Percentiles rank a stretch among this genome's conserved stretches.
phyloP scores from a whole-genome alignment of 1,140 invertebrate genomes.

The Xylocopa sonorina region DNA sequence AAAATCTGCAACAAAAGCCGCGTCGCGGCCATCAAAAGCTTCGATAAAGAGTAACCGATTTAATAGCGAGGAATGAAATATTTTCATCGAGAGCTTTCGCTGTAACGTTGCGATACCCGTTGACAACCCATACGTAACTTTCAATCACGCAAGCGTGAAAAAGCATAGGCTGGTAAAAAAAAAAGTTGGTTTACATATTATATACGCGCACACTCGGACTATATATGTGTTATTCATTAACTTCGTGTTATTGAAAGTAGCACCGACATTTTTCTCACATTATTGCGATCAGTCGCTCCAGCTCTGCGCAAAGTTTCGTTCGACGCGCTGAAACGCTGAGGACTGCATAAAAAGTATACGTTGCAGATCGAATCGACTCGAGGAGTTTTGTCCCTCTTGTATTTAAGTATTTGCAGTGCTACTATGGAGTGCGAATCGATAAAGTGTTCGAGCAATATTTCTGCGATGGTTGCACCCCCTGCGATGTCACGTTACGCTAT shows the following conservation, averaged over 20 bases:
- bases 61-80: constrained; percentile 38
- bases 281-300: neutral
- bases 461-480: no score
- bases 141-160: constrained; percentile 26
- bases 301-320: neutral
- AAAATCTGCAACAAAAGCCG: constrained; percentile 8
- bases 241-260: constrained; percentile 15
- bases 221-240: constrained; percentile 17
- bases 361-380: no score
- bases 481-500: no score
- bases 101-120: constrained; percentile 19
- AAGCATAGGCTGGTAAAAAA: constrained; percentile 23
- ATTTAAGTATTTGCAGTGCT: no score
- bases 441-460: no score
- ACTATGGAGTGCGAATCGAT: no score
- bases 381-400: no score
- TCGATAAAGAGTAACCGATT: constrained; percentile 22
- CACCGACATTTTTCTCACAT: neutral
- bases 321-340: neutral
- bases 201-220: neutral
- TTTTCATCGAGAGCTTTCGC: constrained; percentile 33
- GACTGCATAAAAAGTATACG: constrained; percentile 7
- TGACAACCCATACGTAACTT: constrained; percentile 48
- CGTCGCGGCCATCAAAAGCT: constrained; percentile 15
- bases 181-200: constrained; percentile 12